Evolutionary conservation across 2,797 vertebrate species (phyloP).

Genomic region (Amniataba percoides): DNA sequence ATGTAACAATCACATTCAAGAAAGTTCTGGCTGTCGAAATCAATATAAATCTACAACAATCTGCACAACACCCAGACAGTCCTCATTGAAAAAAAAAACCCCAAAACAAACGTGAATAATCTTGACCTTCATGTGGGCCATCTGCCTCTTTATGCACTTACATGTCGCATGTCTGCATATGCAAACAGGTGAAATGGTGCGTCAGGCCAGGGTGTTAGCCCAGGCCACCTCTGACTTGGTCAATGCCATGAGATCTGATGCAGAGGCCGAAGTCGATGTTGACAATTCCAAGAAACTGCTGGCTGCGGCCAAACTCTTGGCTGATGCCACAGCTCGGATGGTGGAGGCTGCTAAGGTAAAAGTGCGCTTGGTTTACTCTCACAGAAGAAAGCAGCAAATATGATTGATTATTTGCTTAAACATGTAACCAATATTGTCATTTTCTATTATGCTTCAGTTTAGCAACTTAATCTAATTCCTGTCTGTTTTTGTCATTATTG

Average conservation of each 20-base stretch:
- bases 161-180: constrained; percentile 8
- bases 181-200: constrained; percentile 95
- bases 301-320: constrained; percentile 96
- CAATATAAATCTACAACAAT: background rate
- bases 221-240: constrained; percentile 98
- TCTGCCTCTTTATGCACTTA: constrained; percentile 5
- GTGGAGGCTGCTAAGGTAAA: constrained; percentile 98
- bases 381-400: background rate
- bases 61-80: background rate
- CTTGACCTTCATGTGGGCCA: background rate
- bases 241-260: constrained; percentile 98
- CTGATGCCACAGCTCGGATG: constrained; percentile 98
- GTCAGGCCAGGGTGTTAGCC: constrained; percentile 96
- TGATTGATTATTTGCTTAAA: background rate
- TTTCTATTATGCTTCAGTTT: background rate
- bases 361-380: background rate
- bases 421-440: background rate
- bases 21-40: constrained; percentile 5
- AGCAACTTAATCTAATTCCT: background rate
- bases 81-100: background rate
- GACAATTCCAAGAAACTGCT: constrained; percentile 98
- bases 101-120: constrained; percentile 9
- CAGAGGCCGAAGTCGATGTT: constrained; percentile 96
- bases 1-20: constrained; percentile 3
- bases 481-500: background rate